phyloP scores from a whole-genome alignment of 2,888 invertebrate species.

The Epinotia demarniana region DNA sequence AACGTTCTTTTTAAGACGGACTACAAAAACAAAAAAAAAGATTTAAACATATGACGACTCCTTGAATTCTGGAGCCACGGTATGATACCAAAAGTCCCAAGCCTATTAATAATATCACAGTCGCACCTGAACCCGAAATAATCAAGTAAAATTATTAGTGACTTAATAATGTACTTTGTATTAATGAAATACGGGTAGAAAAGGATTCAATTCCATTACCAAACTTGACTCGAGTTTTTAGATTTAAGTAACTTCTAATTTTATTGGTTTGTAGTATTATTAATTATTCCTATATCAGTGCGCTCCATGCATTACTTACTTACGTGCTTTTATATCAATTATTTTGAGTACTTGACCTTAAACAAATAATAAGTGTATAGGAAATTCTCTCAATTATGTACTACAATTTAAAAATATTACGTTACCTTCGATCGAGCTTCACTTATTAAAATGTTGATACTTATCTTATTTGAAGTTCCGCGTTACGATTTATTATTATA shows the following conservation, averaged over 20 bases:
- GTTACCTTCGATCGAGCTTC: not conserved
- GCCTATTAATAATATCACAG: not conserved
- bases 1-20: too few species aligned
- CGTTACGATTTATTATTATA: not conserved
- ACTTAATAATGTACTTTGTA: too few species aligned
- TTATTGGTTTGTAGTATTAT: not conserved
- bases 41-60: too few species aligned
- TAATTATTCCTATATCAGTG: conserved; percentile 4
- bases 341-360: too few species aligned
- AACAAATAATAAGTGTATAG: not conserved
- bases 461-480: conserved; percentile 8
- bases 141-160: too few species aligned
- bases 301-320: not conserved
- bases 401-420: not conserved
- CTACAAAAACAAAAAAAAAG: too few species aligned
- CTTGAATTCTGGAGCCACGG: too few species aligned
- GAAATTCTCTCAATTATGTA: not conserved
- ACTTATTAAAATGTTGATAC: conserved; percentile 10
- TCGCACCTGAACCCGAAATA: too few species aligned
- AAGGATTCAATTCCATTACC: not conserved
- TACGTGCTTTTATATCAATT: too few species aligned
- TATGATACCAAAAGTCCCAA: too few species aligned
- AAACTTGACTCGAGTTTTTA: not conserved
- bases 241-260: not conserved
- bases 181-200: too few species aligned